A percentile compares a stretch with the other conserved stretches of the same genome.
Evolutionary conservation across 2,888 invertebrate species (phyloP).

Genomic region (Volucella bombylans): DNA sequence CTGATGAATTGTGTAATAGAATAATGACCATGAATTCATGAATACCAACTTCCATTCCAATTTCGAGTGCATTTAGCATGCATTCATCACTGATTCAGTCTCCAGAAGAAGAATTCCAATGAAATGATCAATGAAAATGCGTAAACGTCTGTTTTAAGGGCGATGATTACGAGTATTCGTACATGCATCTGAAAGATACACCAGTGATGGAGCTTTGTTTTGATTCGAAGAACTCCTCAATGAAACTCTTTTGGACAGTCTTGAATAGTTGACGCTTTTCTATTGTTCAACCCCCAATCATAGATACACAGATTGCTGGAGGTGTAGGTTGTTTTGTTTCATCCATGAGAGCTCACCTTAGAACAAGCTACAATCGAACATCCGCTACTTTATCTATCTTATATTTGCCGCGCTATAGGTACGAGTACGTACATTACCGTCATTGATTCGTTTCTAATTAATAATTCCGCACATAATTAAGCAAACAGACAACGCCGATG

Average conservation of each 20-base stretch:
- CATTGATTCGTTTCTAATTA: conserved; percentile 70
- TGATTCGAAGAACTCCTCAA: conserved; percentile 52
- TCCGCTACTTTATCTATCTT: neutral
- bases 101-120: conserved; percentile 50
- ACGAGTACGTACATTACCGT: conserved; percentile 26
- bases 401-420: no score
- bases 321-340: conserved; percentile 18
- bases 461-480: conserved; percentile 64
- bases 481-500: conserved; percentile 23
- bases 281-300: conserved; percentile 18
- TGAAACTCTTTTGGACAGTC: conserved; percentile 12
- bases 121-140: conserved; percentile 62
- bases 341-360: conserved; percentile 39
- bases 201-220: conserved; percentile 32
- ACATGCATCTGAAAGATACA: neutral
- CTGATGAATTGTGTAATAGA: conserved; percentile 66
- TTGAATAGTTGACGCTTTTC: conserved; percentile 45
- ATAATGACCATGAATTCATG: conserved; percentile 64
- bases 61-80: conserved; percentile 27
- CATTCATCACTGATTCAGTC: neutral
- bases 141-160: neutral
- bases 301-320: no score
- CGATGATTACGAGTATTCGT: neutral
- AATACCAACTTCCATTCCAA: conserved; percentile 31
- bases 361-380: conserved; percentile 12